Evolutionary conservation across 2,797 vertebrate genomes (phyloP), one percentile per base, ranked within the genome.

Genomic region (Danio choprae): DNA sequence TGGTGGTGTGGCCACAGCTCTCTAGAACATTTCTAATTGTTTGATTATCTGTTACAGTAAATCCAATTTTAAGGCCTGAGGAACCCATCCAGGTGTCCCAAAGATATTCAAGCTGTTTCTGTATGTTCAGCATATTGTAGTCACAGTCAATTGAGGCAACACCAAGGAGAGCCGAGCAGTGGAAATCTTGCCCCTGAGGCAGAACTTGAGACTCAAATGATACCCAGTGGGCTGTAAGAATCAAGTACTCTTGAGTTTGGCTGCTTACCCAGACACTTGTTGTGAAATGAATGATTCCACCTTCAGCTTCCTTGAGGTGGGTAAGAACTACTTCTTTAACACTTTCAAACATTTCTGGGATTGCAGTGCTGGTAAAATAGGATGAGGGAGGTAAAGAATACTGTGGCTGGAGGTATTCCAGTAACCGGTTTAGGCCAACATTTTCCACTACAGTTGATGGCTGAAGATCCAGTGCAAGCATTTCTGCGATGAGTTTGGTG

Each of bases 401-500:
- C 88, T 96, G 97, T 88, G 97, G 97, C 91, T 97, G 96, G 92
- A 99, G 94, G 93, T 95, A 96, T 91, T 95, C 96, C 8, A 99
- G 94, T 89, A 99, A 94, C 93, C 97, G 90, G 89, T 91, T 95
- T 84, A 99, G 95, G 90, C 97, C 98, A 87, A 96, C 85, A 56
- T 96, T 98, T 93, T 98, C 97, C 86, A 98, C 96, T 88, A 98
- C 87, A 76, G 97, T 94, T 87, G 97, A 98, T 88, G 97, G 98
- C 95, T 98, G 97, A 88, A 99, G 97, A 93, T 98, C 97, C 91
- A 99, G 95, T 94, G 97, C 96, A 90, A 99, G 96, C 97, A 99
- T 98, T 94, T 99, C 98, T 0, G 97, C 96, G 53, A 99, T 87
- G 87, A 99, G 96, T 94, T 95, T 96, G 81, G 97, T 99, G 83